Conservation (phyloP, 2,113 vertebrate species). For the Puffinus mauretanicus region DNA sequence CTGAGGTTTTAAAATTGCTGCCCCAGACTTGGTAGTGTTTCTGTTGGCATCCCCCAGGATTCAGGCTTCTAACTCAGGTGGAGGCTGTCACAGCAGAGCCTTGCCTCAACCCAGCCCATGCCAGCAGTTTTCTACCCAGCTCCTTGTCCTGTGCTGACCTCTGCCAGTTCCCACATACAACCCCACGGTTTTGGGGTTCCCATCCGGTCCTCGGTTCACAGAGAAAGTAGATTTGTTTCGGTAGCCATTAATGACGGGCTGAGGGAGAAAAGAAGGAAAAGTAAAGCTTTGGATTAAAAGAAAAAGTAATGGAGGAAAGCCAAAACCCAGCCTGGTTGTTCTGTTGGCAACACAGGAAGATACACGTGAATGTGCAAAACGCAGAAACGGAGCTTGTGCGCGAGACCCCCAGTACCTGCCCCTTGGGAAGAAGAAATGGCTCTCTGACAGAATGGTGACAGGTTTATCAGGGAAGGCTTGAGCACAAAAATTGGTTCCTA, state of each 20-base stretch:
- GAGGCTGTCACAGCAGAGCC: background rate
- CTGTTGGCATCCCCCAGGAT: background rate
- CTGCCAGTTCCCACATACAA: constrained; percentile 79
- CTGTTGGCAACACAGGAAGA: background rate
- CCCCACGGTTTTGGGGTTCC: constrained; percentile 85
- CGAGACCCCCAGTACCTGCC: background rate
- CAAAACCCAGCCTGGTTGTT: background rate
- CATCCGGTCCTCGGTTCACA: constrained; percentile 82
- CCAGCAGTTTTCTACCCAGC: background rate
- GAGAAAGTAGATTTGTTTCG: constrained; percentile 88
- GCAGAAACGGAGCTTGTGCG: background rate
- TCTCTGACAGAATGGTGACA: background rate
- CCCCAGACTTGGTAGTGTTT: background rate
- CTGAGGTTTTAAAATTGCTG: background rate
- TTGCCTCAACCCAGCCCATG: background rate
- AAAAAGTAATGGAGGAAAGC: background rate
- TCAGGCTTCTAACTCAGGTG: background rate
- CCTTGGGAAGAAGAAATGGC: background rate
- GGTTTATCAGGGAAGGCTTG: background rate
- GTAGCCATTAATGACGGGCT: constrained; percentile 79
- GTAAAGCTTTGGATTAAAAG: background rate
- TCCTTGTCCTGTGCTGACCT: constrained; percentile 28
- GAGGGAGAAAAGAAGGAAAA: background rate
- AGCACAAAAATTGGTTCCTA: background rate
- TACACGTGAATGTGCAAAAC: background rate